A percentile compares a stretch with the other conserved stretches of the same genome.
Evolutionary conservation across 1,140 invertebrate species (phyloP).

Genomic region (Drosophila ohnishii): DNA sequence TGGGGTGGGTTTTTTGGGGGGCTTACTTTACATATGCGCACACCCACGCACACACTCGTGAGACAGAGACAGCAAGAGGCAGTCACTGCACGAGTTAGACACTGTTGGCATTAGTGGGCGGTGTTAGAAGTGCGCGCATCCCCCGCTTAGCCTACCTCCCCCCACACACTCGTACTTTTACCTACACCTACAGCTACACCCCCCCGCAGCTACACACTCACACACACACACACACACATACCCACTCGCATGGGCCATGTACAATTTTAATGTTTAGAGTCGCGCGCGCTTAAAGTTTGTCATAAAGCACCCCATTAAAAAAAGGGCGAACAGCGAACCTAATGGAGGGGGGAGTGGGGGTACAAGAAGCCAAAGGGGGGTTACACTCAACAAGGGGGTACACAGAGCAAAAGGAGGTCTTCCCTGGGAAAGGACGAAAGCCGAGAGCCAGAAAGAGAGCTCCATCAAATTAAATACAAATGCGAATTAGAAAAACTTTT

Average conservation of each 20-base stretch:
- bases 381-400: background rate
- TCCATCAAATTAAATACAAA: slow-evolving; percentile 76
- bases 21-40: slow-evolving; percentile 50
- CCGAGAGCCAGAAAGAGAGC: slow-evolving; percentile 28
- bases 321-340: slow-evolving; percentile 46
- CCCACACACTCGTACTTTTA: slow-evolving; percentile 8
- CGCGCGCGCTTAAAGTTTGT: slow-evolving; percentile 77
- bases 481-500: slow-evolving; percentile 79
- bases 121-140: slow-evolving; percentile 78
- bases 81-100: slow-evolving; percentile 49
- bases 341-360: slow-evolving; percentile 15
- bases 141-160: background rate
- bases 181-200: slow-evolving; percentile 13
- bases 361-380: background rate
- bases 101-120: slow-evolving; percentile 79
- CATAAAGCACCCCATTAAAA: slow-evolving; percentile 82
- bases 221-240: slow-evolving; percentile 42
- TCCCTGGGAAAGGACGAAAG: background rate
- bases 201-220: slow-evolving; percentile 8
- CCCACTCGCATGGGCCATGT: slow-evolving; percentile 43
- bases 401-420: background rate
- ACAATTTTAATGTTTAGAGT: slow-evolving; percentile 71
- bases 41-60: slow-evolving; percentile 23
- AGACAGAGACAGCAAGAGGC: slow-evolving; percentile 19
- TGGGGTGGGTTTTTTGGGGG: background rate